Conservation (phyloP, 2,113 vertebrate genomes). For the Camelus dromedarius region DNA sequence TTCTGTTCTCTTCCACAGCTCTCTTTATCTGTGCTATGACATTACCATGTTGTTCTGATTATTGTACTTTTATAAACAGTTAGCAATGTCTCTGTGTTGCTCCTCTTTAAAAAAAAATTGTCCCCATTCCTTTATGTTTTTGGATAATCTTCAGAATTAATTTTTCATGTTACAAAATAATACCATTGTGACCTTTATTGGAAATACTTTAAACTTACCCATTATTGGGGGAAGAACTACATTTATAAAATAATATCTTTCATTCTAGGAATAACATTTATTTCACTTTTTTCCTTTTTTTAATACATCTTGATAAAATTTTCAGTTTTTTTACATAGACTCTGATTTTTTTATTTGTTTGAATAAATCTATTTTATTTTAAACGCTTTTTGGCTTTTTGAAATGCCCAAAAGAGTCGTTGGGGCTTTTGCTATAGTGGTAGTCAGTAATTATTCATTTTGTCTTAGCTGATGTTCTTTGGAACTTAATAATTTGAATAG, state of each 20-base stretch:
- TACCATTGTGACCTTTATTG: neutral
- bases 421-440: neutral
- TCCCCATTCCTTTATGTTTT: neutral
- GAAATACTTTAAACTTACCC: neutral
- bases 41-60: neutral
- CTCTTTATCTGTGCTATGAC: neutral
- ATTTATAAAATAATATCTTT: conserved; percentile 1
- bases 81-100: neutral
- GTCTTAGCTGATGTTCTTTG: neutral
- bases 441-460: neutral
- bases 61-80: neutral
- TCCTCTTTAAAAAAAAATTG: neutral
- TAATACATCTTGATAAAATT: neutral
- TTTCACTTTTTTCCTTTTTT: neutral
- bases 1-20: neutral
- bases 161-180: neutral
- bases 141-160: neutral
- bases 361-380: neutral
- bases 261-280: neutral
- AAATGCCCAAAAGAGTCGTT: neutral
- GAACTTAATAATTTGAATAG: neutral
- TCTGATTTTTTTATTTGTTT: neutral
- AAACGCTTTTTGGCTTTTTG: neutral
- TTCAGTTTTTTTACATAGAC: neutral
- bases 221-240: neutral